Conservation (phyloP, 2,113 vertebrate species). For the Calidris pugnax region DNA sequence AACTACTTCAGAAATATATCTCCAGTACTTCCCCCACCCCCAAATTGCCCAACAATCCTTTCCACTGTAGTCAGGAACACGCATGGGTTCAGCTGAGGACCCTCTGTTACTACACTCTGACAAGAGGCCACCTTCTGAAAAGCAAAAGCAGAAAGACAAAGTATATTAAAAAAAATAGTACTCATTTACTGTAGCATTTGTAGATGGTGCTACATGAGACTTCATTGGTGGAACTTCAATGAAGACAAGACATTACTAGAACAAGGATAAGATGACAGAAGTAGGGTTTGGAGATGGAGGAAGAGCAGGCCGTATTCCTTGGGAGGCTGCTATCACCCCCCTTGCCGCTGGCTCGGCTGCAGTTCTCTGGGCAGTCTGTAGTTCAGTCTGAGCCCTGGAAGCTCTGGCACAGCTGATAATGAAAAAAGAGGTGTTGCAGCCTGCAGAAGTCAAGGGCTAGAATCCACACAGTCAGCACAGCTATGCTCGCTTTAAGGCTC, state of each 20-base stretch:
- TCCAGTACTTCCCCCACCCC: too few species aligned
- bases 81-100: not conserved
- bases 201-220: not conserved
- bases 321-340: not conserved
- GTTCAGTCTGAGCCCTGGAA: not conserved
- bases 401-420: not conserved
- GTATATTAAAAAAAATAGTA: not conserved
- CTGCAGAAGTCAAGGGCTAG: not conserved
- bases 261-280: not conserved
- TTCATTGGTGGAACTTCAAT: not conserved
- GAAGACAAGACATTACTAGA: not conserved
- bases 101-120: not conserved
- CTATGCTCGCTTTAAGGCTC: not conserved
- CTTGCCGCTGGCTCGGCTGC: not conserved
- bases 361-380: not conserved
- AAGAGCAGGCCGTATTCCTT: not conserved
- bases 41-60: not conserved
- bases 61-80: rapidly evolving
- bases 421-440: not conserved
- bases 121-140: not conserved
- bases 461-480: not conserved
- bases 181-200: not conserved
- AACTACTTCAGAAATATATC: not conserved
- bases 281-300: not conserved
- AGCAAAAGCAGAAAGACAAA: not conserved